These are phyloP conservation scores for Drosophila erecta DNA, from an alignment of 1,140 invertebrate species.

Conservation along the genomic window DNA sequence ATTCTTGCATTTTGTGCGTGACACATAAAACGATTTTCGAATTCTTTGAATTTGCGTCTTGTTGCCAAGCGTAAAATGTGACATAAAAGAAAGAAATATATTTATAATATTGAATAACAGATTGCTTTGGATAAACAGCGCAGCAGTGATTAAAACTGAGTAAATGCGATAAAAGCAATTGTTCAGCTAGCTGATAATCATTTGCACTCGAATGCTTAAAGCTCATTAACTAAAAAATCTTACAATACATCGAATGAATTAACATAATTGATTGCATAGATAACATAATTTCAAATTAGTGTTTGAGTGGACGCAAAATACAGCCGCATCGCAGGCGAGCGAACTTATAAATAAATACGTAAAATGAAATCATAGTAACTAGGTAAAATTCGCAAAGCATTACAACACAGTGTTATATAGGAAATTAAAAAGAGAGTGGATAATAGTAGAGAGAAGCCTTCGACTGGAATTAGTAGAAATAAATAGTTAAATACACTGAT, in stretches of 20 bases:
- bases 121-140: constrained; percentile 15
- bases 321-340: constrained; percentile 35
- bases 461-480: constrained; percentile 41
- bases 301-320: constrained; percentile 71
- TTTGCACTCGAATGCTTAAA: constrained; percentile 40
- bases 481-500: constrained; percentile 65
- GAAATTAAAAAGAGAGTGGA: constrained; percentile 21
- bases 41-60: constrained; percentile 49
- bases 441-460: constrained; percentile 31
- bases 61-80: constrained; percentile 46
- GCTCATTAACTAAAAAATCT: constrained; percentile 22
- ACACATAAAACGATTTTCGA: constrained; percentile 48
- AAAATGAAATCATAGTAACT: constrained; percentile 30
- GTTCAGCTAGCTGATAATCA: constrained; percentile 3
- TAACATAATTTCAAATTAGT: constrained; percentile 53
- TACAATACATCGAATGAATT: constrained; percentile 33
- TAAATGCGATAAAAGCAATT: constrained; percentile 16
- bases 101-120: constrained; percentile 22
- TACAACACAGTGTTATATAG: constrained; percentile 38
- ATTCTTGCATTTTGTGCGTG: constrained; percentile 67
- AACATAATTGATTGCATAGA: constrained; percentile 50
- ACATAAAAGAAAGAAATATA: constrained; percentile 24
- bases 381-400: constrained; percentile 47
- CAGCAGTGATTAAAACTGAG: not conserved
- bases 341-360: constrained; percentile 49